Conservation (phyloP, 1,140 invertebrate genomes). For the Ephestia elutella region DNA sequence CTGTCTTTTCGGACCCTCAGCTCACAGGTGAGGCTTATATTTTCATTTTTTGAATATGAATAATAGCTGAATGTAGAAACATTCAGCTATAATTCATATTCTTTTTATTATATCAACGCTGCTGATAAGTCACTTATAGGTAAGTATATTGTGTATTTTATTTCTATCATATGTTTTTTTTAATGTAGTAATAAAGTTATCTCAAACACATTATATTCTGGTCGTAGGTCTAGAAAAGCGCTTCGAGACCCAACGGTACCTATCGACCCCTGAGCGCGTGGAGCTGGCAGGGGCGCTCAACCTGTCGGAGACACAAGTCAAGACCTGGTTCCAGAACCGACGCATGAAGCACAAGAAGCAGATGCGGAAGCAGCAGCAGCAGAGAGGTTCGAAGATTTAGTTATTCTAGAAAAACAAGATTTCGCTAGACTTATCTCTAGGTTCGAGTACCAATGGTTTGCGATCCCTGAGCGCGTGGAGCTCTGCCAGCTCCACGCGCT, state of each 20-base stretch:
- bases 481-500: too few species aligned
- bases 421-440: too few species aligned
- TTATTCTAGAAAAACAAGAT: slow-evolving; percentile 10
- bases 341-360: slow-evolving; percentile 99
- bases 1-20: slow-evolving; percentile 98
- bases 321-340: slow-evolving; percentile 98
- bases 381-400: too few species aligned
- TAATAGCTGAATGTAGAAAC: too few species aligned
- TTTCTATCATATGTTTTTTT: too few species aligned
- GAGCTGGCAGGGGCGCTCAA: slow-evolving; percentile 94
- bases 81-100: too few species aligned
- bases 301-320: slow-evolving; percentile 97
- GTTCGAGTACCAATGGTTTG: too few species aligned
- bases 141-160: too few species aligned
- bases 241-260: slow-evolving; percentile 96
- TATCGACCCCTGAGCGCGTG: slow-evolving; percentile 97
- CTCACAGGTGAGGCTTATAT: slow-evolving; percentile 84
- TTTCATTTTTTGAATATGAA: too few species aligned
- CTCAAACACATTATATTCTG: not conserved
- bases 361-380: slow-evolving; percentile 77
- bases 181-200: too few species aligned
- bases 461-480: slow-evolving; percentile 91
- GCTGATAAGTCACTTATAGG: too few species aligned
- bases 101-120: too few species aligned
- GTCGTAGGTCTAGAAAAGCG: slow-evolving; percentile 89